These are phyloP conservation scores for Spilarctia lutea DNA, from an alignment of 2,888 invertebrate species.

Conservation along the genomic window DNA sequence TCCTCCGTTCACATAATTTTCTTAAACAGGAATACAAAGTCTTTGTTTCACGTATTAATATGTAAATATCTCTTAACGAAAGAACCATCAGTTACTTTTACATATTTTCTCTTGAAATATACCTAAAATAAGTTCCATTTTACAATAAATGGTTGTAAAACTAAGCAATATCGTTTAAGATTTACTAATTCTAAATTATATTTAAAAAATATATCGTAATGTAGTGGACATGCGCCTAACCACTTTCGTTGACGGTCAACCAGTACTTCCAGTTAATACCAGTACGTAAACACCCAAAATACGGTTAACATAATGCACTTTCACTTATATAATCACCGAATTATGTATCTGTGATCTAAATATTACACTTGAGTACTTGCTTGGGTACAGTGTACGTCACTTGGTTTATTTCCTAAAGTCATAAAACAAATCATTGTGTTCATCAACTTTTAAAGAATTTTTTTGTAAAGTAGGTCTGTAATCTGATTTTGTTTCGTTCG, in stretches of 20 bases:
- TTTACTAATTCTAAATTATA: background rate
- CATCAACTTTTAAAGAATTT: background rate
- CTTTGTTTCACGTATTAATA: too few species aligned
- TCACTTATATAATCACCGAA: constrained; percentile 49
- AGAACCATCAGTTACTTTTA: too few species aligned
- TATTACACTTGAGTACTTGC: background rate
- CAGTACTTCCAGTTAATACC: constrained; percentile 39
- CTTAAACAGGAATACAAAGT: too few species aligned
- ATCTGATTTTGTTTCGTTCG: background rate
- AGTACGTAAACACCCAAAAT: constrained; percentile 37
- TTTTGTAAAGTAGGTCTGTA: background rate
- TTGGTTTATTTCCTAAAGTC: background rate
- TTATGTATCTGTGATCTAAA: constrained; percentile 28
- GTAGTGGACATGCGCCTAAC: constrained; percentile 47
- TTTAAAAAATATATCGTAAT: constrained; percentile 7
- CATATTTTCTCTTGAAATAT: too few species aligned
- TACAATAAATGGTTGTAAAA: too few species aligned
- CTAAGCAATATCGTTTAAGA: too few species aligned
- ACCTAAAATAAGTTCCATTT: too few species aligned
- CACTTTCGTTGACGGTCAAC: constrained; percentile 69
- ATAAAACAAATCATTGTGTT: background rate
- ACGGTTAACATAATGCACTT: constrained; percentile 42
- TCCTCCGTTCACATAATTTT: too few species aligned
- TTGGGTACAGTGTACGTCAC: background rate
- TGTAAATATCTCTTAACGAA: too few species aligned